Percentiles rank a stretch among this genome's conserved stretches.
Evolutionary conservation across 2,113 vertebrate genomes (phyloP).

Genomic region (Elachura formosa): DNA sequence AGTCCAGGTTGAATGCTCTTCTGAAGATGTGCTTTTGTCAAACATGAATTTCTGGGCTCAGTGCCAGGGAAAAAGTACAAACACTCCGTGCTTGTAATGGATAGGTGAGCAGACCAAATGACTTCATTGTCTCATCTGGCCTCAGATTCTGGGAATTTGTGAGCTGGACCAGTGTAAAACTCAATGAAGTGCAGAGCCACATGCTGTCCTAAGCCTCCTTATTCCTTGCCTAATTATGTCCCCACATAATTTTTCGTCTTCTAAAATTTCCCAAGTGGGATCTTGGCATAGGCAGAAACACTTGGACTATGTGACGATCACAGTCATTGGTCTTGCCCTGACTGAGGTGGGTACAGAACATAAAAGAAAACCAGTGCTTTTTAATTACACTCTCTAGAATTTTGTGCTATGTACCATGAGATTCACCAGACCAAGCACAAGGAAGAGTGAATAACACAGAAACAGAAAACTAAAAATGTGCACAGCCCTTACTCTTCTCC

Average conservation of each 20-base stretch:
- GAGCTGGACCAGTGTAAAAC: neutral
- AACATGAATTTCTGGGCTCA: slow-evolving; percentile 5
- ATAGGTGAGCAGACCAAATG: slow-evolving; percentile 32
- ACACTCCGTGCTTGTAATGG: neutral
- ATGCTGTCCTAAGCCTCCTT: neutral
- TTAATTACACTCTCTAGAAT: neutral
- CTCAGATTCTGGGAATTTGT: neutral
- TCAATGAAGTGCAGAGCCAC: neutral
- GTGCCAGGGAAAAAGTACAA: neutral
- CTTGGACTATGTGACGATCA: neutral
- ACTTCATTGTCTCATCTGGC: slow-evolving; percentile 1
- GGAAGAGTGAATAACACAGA: neutral
- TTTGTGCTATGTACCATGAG: neutral
- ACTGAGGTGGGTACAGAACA: neutral
- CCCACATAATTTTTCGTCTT: neutral
- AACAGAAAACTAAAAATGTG: neutral
- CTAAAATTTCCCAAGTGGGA: neutral
- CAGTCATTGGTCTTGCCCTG: neutral
- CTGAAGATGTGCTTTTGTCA: neutral
- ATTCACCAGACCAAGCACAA: neutral
- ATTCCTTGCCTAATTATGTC: neutral
- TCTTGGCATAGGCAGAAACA: neutral
- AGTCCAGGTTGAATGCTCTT: neutral
- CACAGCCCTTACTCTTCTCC: neutral
- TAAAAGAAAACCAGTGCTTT: neutral